Evolutionary conservation across 2,888 invertebrate species (phyloP).

Genomic region (Drosophila neotestacea): DNA sequence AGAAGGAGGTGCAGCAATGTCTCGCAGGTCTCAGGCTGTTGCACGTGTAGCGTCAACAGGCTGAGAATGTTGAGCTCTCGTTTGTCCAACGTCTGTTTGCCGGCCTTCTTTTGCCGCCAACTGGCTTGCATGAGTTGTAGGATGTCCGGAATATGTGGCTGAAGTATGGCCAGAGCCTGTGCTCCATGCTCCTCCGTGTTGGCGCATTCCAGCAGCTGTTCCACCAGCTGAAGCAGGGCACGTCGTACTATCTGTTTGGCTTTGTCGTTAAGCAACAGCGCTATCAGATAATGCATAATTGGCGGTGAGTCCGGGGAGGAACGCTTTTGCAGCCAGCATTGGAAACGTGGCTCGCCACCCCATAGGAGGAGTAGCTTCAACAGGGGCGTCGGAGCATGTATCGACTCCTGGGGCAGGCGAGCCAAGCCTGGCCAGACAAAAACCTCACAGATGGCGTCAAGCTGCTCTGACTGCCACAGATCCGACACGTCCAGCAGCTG

Average conservation of each 20-base stretch:
- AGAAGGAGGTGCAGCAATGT: conserved; percentile 89
- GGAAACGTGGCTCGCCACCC: conserved; percentile 93
- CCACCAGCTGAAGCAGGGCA: conserved; percentile 90
- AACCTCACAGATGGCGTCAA: conserved; percentile 91
- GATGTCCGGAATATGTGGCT: conserved; percentile 90
- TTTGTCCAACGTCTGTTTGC: conserved; percentile 86
- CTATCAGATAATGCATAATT: conserved; percentile 88
- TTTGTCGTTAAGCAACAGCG: conserved; percentile 90
- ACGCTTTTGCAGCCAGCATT: conserved; percentile 88
- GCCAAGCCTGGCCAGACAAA: conserved; percentile 93
- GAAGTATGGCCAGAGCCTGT: conserved; percentile 87
- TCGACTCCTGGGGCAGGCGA: conserved; percentile 92
- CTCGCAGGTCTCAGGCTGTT: conserved; percentile 89
- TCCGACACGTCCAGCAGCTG: conserved; percentile 88
- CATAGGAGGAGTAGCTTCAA: conserved; percentile 92
- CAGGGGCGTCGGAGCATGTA: conserved; percentile 93
- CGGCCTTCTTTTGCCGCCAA: conserved; percentile 87
- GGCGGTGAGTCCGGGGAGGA: conserved; percentile 85
- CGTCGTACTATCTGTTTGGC: conserved; percentile 88
- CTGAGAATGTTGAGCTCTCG: conserved; percentile 91
- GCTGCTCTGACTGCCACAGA: conserved; percentile 89
- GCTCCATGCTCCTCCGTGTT: conserved; percentile 86
- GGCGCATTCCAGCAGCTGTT: conserved; percentile 89
- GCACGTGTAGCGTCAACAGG: conserved; percentile 91
- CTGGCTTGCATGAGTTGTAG: conserved; percentile 89